Conservation (phyloP, 2,888 invertebrate genomes). For the Aphrophora alni region DNA sequence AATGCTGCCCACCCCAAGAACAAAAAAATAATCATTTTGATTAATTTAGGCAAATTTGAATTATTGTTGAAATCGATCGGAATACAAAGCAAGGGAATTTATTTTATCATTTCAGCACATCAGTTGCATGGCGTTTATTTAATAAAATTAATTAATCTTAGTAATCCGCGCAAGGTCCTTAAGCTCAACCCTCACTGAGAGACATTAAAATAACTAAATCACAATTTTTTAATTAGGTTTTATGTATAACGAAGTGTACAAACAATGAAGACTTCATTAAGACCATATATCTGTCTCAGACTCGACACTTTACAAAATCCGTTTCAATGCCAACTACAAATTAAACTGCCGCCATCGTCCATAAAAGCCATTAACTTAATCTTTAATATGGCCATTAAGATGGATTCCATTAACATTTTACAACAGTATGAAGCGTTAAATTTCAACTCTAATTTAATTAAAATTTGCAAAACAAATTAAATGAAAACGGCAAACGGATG, state of each 20-base stretch:
- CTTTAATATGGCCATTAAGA: neutral
- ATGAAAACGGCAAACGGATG: conserved; percentile 1
- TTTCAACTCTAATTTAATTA: neutral
- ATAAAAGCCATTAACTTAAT: neutral
- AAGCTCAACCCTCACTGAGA: too few relatives aligned
- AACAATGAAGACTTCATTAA: neutral
- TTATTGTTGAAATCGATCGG: too few relatives aligned
- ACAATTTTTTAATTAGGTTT: too few relatives aligned
- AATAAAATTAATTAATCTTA: too few relatives aligned
- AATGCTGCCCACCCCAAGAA: too few relatives aligned
- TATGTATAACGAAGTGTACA: neutral
- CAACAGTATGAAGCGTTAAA: neutral
- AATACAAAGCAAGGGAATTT: too few relatives aligned
- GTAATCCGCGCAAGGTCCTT: too few relatives aligned
- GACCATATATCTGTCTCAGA: neutral
- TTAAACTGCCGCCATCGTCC: neutral
- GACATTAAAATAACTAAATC: too few relatives aligned
- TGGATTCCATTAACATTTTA: conserved; percentile 4
- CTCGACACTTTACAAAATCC: neutral
- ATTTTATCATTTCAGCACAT: too few relatives aligned
- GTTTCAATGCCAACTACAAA: neutral
- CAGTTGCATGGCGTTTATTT: too few relatives aligned
- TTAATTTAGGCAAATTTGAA: too few relatives aligned
- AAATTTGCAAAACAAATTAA: conserved; percentile 2
- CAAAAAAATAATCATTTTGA: too few relatives aligned